These are phyloP conservation scores for Mus pahari DNA, from an alignment of 2,113 vertebrate species.

Conservation along the genomic window DNA sequence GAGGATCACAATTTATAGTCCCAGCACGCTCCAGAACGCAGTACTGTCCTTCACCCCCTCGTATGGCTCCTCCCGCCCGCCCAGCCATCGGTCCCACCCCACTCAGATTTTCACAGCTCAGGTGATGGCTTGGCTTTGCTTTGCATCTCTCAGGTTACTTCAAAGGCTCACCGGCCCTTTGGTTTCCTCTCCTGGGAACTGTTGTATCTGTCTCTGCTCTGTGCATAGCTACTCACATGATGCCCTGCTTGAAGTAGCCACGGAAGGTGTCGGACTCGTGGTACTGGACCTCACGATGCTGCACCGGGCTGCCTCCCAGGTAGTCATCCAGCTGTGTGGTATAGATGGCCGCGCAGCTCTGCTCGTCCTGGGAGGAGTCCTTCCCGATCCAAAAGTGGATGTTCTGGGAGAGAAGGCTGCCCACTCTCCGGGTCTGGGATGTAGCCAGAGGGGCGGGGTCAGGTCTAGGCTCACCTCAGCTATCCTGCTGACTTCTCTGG, in stretches of 20 bases:
- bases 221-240: conserved; percentile 88
- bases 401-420: conserved; percentile 84
- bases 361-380: conserved; percentile 90
- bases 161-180: not conserved
- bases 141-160: not conserved
- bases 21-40: not conserved
- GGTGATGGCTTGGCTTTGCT: not conserved
- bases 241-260: conserved; percentile 93
- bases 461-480: not conserved
- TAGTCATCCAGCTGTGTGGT: conserved; percentile 92
- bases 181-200: not conserved
- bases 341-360: conserved; percentile 92
- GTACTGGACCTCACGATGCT: conserved; percentile 92
- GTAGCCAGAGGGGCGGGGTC: not conserved
- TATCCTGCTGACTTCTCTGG: not conserved
- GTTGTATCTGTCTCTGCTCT: not conserved
- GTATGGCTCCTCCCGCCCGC: not conserved
- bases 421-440: conserved; percentile 87
- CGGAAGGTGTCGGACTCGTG: conserved; percentile 91
- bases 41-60: too few relatives aligned
- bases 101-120: not conserved
- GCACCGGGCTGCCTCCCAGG: conserved; percentile 90
- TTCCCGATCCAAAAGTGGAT: conserved; percentile 95
- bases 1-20: not conserved
- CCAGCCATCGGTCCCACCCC: not conserved